Evolutionary conservation across 2,797 vertebrate species (phyloP), one percentile per base, ranked within the genome.

Genomic region (Dallia pectoralis): DNA sequence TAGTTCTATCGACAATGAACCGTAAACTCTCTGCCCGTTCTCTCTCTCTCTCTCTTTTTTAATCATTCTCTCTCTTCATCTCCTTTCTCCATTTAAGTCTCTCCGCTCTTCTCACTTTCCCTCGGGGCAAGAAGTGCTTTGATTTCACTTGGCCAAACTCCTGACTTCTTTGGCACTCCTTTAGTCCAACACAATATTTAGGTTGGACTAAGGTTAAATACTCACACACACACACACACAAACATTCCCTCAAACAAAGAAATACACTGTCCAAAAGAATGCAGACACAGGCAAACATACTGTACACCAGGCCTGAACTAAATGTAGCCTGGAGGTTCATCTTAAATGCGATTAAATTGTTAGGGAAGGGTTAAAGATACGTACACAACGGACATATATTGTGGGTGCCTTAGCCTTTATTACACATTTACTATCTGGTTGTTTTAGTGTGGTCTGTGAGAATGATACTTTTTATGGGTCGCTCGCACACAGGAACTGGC

Each of bases 1-100:
- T 30, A 56, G 73, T 75, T 67, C 72, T 66, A 67, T 48, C 27
- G 74, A 59, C 19, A 70, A 53, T 29, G 66, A 14, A 30, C 59
- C 61, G 70, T 70, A 75, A 40, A 77, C 27, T 48, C 19, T 49
- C 29, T 64, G 6, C 64, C 12, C 36, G 25, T 51, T 4, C 29
- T 14, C 16, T 14, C 44, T 25, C 30, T 25, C 56, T 44, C 25
- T 19, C 29, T 14, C 16, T 14, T 30, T 25, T 22, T 25, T 44
- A 27, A 16, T 19, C 18, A 0, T 44, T 64, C 4, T 69, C 27
- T 40, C 32, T 70, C 61, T 36, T 22, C 22, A 33, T 69, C 25
- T 7, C 32, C 56, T 65, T 32, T 74, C 67, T 71, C 62, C 69
- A 44, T 74, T 16, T 62, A 12, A 11, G 15, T 53, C 56, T 27